These are phyloP conservation scores for Nebria ingens DNA, from an alignment of 1,140 invertebrate genomes.

Conservation along the genomic window DNA sequence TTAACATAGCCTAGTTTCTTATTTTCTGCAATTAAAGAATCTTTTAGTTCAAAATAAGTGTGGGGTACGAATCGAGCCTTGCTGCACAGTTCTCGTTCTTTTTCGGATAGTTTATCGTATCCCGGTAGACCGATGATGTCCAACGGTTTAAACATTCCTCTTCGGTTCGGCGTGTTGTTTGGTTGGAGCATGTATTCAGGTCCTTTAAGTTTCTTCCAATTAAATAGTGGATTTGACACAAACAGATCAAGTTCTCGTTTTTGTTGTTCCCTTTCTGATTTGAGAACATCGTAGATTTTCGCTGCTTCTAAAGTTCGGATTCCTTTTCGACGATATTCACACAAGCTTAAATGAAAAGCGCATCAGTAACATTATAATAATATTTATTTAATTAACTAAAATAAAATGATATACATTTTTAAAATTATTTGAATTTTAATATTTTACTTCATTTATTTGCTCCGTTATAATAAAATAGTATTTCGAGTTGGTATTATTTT, in stretches of 20 bases:
- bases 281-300: constrained; percentile 53
- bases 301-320: constrained; percentile 56
- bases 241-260: constrained; percentile 39
- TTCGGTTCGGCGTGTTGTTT: constrained; percentile 6
- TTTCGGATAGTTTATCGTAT: constrained; percentile 59
- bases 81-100: constrained; percentile 69
- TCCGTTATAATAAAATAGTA: too few relatives aligned
- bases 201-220: constrained; percentile 25
- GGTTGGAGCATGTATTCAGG: constrained; percentile 19
- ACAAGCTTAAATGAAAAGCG: constrained; percentile 34
- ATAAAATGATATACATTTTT: too few relatives aligned
- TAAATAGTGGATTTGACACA: constrained; percentile 22
- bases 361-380: constrained; percentile 4
- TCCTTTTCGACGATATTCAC: constrained; percentile 60
- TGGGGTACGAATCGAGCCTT: constrained; percentile 59
- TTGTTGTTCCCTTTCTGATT: constrained; percentile 46
- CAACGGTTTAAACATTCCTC: constrained; percentile 46
- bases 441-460: too few relatives aligned
- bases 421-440: too few relatives aligned
- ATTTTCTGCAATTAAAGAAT: constrained; percentile 62
- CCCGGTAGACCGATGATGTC: constrained; percentile 67
- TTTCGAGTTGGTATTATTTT: too few relatives aligned
- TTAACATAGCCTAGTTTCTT: constrained; percentile 56
- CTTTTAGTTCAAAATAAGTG: constrained; percentile 67
- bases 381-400: neutral